Evolutionary conservation across 1,140 invertebrate genomes (phyloP), one percentile per base, ranked within the genome.

Genomic region (Seison nebaliae): DNA sequence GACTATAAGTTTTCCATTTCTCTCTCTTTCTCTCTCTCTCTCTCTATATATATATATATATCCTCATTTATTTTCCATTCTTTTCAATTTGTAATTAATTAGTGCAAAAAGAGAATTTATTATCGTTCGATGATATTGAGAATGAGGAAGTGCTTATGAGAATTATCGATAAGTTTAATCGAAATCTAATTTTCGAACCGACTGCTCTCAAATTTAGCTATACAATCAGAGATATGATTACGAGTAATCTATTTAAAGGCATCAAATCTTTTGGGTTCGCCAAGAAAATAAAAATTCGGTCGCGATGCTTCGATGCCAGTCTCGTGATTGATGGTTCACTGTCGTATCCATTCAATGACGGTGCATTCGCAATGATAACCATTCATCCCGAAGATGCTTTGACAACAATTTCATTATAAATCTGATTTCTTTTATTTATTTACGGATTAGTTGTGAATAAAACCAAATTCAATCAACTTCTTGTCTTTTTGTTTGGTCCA

Each of bases 251-350:
- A 3, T 40, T 15, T 36, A 23, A 42, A 16, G 22, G 20, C 33
- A 21, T 42, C 28, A 42, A 18, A 12, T n/a, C 21, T 14, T n/a
- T n/a, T n/a, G n/a, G n/a, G n/a, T n/a, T n/a, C n/a, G n/a, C n/a
- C n/a, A n/a, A n/a, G n/a, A n/a, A n/a, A n/a, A n/a, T n/a, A n/a
- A n/a, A n/a, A n/a, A 67, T 93, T 1, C 68, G 70, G 48, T 93
- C 83, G 1, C 68, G 78, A 37, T 94, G 86, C 63, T 75, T 74
- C 43, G 80, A 94, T 60, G 86, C 80, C 1, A 74, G 73, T 51
- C 59, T 94, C 8, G 84, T 93, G 0, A 70, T 96, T n/a, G 88
- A 96, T 59, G 86, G 86, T 14, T 79, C 80, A 35, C 70, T 86
- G 6, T 80, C 77, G 0, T 83, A 80, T 51, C 69, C 70, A 0